phyloP scores from a whole-genome alignment of 2,888 invertebrate species.

The Drosophila cognata region DNA sequence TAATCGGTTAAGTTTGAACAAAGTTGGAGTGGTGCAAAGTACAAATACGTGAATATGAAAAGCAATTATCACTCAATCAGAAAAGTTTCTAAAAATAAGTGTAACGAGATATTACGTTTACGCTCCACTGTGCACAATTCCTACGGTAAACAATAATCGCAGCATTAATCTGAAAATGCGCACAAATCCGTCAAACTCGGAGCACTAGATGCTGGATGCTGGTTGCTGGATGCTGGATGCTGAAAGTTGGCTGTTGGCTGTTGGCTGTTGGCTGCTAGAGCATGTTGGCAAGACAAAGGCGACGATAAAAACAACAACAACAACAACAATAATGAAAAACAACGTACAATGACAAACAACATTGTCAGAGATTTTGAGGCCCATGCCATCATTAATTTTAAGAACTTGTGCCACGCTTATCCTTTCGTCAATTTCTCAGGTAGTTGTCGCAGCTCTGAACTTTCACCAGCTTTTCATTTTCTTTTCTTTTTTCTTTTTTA shows the following conservation, averaged over 20 bases:
- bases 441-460: constrained; percentile 30
- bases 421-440: constrained; percentile 62
- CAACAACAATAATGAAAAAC: neutral
- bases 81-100: neutral
- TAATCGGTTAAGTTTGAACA: neutral
- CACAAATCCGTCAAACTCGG: constrained; percentile 79
- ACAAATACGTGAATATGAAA: neutral
- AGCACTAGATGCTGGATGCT: constrained; percentile 16
- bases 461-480: constrained; percentile 2
- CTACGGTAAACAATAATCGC: constrained; percentile 77
- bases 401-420: constrained; percentile 52
- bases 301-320: neutral
- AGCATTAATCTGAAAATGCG: constrained; percentile 78
- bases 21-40: neutral
- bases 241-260: neutral
- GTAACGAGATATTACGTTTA: neutral
- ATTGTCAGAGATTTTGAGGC: constrained; percentile 63
- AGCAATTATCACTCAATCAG: neutral
- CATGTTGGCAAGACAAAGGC: constrained; percentile 37
- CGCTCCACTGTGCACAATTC: constrained; percentile 63
- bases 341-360: constrained; percentile 59
- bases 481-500: neutral
- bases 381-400: constrained; percentile 68
- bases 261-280: neutral
- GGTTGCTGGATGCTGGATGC: neutral